Conservation (phyloP, 2,888 invertebrate genomes). For the Aplocera efformata region DNA sequence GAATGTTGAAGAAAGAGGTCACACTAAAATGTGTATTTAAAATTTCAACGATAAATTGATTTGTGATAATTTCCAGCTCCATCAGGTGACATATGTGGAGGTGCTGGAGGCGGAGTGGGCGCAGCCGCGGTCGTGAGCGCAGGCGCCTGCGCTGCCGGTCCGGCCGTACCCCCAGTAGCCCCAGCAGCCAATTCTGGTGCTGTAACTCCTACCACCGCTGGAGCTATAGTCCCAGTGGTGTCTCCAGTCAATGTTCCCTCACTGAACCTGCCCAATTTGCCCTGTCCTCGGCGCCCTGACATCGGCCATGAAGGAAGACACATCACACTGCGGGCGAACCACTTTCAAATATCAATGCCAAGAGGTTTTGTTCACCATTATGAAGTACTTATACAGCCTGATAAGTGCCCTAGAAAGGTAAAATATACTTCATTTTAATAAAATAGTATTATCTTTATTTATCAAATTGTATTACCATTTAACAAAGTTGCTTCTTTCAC, state of each 20-base stretch:
- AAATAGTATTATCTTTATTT: too few species aligned
- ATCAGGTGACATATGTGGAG: constrained; percentile 38
- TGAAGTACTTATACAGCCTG: constrained; percentile 98
- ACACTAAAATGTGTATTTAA: not conserved
- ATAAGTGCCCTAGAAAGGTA: constrained; percentile 99
- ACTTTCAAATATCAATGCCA: constrained; percentile 99
- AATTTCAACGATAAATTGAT: not conserved
- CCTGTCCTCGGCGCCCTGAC: constrained; percentile 97
- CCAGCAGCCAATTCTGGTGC: constrained; percentile 18
- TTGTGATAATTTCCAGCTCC: constrained; percentile 20
- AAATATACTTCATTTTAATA: too few species aligned
- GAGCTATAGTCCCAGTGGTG: constrained; percentile 75
- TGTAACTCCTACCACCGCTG: constrained; percentile 48
- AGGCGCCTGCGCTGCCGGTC: constrained; percentile 65
- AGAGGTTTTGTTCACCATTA: constrained; percentile 99
- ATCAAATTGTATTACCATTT: too few species aligned
- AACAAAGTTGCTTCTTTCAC: too few species aligned
- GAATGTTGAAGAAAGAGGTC: constrained; percentile 8
- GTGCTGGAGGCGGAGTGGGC: constrained; percentile 64
- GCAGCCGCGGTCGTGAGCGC: constrained; percentile 70
- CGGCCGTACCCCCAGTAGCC: constrained; percentile 39
- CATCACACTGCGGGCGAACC: constrained; percentile 98
- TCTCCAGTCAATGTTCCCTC: constrained; percentile 83
- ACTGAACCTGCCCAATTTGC: constrained; percentile 93
- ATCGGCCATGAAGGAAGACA: constrained; percentile 98